Percentiles rank a stretch among this genome's conserved stretches.
Evolutionary conservation across 2,113 vertebrate genomes (phyloP).

Genomic region (Aramus guarauna): DNA sequence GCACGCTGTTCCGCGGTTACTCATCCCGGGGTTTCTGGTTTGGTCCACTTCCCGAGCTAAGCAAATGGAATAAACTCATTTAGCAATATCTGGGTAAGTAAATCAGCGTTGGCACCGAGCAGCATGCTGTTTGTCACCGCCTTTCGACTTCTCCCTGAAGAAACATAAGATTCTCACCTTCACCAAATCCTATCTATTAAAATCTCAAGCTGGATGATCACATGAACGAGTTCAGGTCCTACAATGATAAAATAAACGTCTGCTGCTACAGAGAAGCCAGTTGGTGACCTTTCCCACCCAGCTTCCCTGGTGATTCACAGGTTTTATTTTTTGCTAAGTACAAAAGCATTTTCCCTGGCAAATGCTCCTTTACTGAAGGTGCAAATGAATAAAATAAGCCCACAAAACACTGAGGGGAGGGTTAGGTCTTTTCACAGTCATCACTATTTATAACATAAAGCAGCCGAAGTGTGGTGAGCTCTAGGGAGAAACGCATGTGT

Average conservation of each 20-base stretch:
- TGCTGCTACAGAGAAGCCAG: neutral
- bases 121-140: neutral
- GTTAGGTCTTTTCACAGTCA: neutral
- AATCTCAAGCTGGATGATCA: neutral
- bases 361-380: constrained; percentile 25
- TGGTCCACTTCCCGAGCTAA: accelerated
- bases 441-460: neutral
- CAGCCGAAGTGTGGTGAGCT: constrained; percentile 7
- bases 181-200: neutral
- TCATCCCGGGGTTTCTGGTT: accelerated
- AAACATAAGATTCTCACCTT: neutral
- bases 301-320: constrained; percentile 28
- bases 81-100: neutral
- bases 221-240: neutral
- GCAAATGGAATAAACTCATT: neutral
- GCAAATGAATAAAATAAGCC: constrained; percentile 42
- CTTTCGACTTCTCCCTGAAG: neutral
- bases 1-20: accelerated
- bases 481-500: neutral
- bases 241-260: neutral
- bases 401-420: neutral
- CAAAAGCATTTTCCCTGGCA: constrained; percentile 32
- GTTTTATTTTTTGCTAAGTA: constrained; percentile 40
- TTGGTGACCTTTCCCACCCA: constrained; percentile 33
- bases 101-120: neutral